Evolutionary conservation across 92 coral and sea anemone species (phyloP).

Genomic region (Meandrina meandrites): DNA sequence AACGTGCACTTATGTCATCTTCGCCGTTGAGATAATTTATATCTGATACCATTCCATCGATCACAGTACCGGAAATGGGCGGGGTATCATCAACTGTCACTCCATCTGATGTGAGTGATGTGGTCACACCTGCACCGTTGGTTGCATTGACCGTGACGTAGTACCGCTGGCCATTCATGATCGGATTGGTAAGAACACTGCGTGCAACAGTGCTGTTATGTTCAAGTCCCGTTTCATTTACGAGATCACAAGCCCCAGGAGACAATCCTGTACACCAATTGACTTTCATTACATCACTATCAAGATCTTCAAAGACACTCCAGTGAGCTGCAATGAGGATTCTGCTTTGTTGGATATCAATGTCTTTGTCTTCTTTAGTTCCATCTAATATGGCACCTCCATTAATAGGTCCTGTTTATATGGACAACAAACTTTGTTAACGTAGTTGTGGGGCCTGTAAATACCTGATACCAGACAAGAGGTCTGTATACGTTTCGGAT

Average conservation of each 20-base stretch:
- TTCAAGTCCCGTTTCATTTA: slow-evolving; percentile 27
- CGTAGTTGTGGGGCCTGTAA: neutral
- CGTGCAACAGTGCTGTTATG: slow-evolving; percentile 43
- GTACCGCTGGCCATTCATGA: slow-evolving; percentile 68
- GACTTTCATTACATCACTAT: slow-evolving; percentile 67
- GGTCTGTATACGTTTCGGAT: too few relatives aligned
- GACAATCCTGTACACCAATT: slow-evolving; percentile 79
- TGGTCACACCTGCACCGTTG: slow-evolving; percentile 82
- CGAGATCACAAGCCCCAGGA: slow-evolving; percentile 69
- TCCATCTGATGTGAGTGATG: slow-evolving; percentile 72
- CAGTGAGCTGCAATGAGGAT: slow-evolving; percentile 68
- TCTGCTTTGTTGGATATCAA: slow-evolving; percentile 62
- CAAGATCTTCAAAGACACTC: slow-evolving; percentile 79
- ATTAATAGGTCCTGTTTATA: slow-evolving; percentile 54
- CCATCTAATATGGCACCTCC: slow-evolving; percentile 69
- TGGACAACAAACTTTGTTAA: neutral
- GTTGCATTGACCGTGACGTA: slow-evolving; percentile 71
- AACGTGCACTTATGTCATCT: slow-evolving; percentile 63
- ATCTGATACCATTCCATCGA: slow-evolving; percentile 66
- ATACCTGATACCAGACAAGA: too few relatives aligned
- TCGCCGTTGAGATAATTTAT: slow-evolving; percentile 61
- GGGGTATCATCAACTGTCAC: slow-evolving; percentile 74
- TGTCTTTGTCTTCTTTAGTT: slow-evolving; percentile 34
- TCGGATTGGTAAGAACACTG: slow-evolving; percentile 48
- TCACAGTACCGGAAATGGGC: slow-evolving; percentile 68